Evolutionary conservation across 2,888 invertebrate genomes (phyloP).

Genomic region (Keiferia lycopersicella): DNA sequence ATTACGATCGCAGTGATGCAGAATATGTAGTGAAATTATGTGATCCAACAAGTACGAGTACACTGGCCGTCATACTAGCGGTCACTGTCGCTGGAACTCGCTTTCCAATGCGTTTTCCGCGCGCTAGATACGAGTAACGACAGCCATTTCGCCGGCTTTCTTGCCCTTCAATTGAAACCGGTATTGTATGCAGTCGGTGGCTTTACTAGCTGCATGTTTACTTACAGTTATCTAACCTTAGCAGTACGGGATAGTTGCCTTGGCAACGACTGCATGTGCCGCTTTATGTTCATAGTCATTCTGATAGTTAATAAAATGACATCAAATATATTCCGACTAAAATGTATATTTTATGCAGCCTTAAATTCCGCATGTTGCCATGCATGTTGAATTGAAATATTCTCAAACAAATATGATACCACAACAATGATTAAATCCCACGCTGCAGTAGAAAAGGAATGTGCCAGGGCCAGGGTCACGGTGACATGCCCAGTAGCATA

Average conservation of each 20-base stretch:
- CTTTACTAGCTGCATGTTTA: background rate
- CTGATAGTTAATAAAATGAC: no score
- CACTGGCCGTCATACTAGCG: background rate
- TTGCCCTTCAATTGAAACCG: background rate
- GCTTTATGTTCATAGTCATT: no score
- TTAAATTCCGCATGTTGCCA: no score
- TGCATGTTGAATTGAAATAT: no score
- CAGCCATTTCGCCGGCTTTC: slow-evolving; percentile 5
- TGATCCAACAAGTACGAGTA: background rate
- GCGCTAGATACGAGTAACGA: background rate
- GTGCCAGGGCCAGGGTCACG: no score
- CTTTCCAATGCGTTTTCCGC: slow-evolving; percentile 10
- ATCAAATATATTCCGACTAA: no score
- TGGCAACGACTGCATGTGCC: background rate
- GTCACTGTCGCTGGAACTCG: slow-evolving; percentile 10
- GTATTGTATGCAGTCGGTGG: background rate
- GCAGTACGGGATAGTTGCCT: background rate
- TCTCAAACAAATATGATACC: no score
- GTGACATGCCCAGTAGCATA: background rate
- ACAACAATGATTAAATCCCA: background rate
- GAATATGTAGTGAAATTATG: no score
- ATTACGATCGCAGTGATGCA: background rate
- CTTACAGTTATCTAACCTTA: slow-evolving; percentile 2
- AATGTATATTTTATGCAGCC: no score
- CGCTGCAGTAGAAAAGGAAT: background rate